Evolutionary conservation across 2,888 invertebrate genomes (phyloP).

Genomic region (Drosophila paracracens): DNA sequence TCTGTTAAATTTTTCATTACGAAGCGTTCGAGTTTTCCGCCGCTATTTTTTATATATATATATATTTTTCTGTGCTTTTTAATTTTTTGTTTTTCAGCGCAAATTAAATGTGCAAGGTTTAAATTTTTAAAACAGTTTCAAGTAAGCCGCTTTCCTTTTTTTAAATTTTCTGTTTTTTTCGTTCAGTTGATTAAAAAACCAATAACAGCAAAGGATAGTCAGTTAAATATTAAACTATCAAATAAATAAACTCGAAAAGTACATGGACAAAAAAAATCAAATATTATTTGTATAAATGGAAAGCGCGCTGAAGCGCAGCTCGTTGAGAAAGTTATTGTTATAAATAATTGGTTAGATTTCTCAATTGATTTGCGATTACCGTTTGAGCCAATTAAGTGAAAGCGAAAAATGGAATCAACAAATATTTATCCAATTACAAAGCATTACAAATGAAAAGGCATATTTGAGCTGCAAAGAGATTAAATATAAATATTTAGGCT

Average conservation of each 20-base stretch:
- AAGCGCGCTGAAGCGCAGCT: conserved; percentile 11
- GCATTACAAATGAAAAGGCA: background rate
- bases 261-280: background rate
- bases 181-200: conserved; percentile 51
- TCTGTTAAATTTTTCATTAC: conserved; percentile 66
- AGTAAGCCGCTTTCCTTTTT: conserved; percentile 48
- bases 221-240: conserved; percentile 47
- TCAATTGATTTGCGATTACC: conserved; percentile 28
- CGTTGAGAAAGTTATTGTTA: conserved; percentile 16
- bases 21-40: conserved; percentile 42
- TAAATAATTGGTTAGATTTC: conserved; percentile 23
- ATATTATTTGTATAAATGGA: background rate
- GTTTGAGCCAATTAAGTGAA: conserved; percentile 38
- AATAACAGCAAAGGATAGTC: conserved; percentile 25
- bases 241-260: conserved; percentile 3
- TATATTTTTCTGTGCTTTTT: conserved; percentile 1
- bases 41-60: background rate
- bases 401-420: background rate
- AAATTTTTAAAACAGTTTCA: conserved; percentile 65
- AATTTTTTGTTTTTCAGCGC: conserved; percentile 36
- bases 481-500: background rate
- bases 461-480: background rate
- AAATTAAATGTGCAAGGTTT: conserved; percentile 66
- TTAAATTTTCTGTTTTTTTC: background rate
- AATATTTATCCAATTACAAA: conserved; percentile 6